phyloP scores from a whole-genome alignment of 2,797 vertebrate species.

The Catamblyrhynchus diadema region DNA sequence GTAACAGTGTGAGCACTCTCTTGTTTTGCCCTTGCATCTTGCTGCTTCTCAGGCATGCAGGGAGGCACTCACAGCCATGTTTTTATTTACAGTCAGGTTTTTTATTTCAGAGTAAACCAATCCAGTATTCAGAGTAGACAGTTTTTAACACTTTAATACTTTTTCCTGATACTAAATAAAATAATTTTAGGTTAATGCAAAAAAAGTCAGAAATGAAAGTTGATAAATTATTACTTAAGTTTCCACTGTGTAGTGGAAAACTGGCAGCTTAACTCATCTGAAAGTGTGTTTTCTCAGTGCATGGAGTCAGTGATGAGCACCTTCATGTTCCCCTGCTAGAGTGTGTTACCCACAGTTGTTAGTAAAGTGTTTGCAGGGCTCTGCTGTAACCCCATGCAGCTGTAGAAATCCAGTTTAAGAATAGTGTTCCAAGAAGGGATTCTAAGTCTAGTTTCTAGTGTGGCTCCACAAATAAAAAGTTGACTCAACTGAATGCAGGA shows the following conservation, averaged over 20 bases:
- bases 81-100: background rate
- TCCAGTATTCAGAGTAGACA: background rate
- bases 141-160: background rate
- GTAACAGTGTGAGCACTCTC: background rate
- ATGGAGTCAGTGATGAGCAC: background rate
- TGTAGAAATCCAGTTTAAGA: background rate
- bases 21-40: background rate
- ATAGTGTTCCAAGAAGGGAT: background rate
- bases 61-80: background rate
- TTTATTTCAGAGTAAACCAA: background rate
- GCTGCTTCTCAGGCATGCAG: background rate
- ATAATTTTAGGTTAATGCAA: background rate
- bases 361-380: background rate
- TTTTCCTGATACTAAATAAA: background rate
- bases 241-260: background rate
- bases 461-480: background rate
- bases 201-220: background rate
- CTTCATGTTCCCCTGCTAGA: background rate
- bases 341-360: background rate
- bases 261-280: background rate
- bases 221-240: background rate
- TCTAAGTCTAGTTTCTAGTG: background rate
- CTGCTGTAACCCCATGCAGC: background rate
- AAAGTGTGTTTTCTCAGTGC: background rate
- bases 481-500: background rate